A percentile compares a stretch with the other conserved stretches of the same genome.
Evolutionary conservation across 2,888 invertebrate species (phyloP).

Genomic region (Aproaerema taeniolella): DNA sequence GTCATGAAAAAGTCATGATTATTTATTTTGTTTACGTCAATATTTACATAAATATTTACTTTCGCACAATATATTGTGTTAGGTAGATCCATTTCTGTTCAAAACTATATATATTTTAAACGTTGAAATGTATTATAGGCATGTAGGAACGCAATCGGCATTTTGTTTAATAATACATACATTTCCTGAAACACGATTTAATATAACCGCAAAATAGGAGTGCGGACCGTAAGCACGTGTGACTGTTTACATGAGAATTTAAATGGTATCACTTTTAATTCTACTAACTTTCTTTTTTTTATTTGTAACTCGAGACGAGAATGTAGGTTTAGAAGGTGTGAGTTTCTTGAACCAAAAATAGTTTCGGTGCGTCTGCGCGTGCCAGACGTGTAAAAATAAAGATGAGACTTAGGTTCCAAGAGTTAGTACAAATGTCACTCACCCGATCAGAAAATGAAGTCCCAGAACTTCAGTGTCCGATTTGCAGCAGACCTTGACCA

Average conservation of each 20-base stretch:
- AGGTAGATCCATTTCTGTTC: no score
- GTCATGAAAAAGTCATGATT: no score
- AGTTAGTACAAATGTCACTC: constrained; percentile 54
- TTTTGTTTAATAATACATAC: no score
- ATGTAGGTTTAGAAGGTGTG: constrained; percentile 53
- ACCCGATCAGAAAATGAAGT: constrained; percentile 42
- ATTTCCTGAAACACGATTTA: no score
- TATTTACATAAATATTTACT: constrained; percentile 10
- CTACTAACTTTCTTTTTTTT: constrained; percentile 29
- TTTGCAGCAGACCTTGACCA: constrained; percentile 54
- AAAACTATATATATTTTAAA: no score
- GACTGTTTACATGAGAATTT: not conserved
- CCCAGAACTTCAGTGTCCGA: constrained; percentile 45
- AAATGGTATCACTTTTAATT: constrained; percentile 3
- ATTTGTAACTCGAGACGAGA: constrained; percentile 67
- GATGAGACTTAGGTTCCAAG: constrained; percentile 30
- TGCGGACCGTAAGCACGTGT: not conserved
- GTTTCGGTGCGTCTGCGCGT: constrained; percentile 48
- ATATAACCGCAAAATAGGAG: no score
- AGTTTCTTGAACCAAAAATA: constrained; percentile 65
- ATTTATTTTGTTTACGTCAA: constrained; percentile 11
- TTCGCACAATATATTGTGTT: no score
- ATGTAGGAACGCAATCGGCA: no score
- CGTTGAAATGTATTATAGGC: no score
- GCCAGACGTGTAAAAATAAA: constrained; percentile 62